Percentiles rank a stretch among this genome's conserved stretches.
These are phyloP conservation scores for Leucozona laternaria DNA, from an alignment of 2,888 invertebrate genomes.

Conservation along the genomic window DNA sequence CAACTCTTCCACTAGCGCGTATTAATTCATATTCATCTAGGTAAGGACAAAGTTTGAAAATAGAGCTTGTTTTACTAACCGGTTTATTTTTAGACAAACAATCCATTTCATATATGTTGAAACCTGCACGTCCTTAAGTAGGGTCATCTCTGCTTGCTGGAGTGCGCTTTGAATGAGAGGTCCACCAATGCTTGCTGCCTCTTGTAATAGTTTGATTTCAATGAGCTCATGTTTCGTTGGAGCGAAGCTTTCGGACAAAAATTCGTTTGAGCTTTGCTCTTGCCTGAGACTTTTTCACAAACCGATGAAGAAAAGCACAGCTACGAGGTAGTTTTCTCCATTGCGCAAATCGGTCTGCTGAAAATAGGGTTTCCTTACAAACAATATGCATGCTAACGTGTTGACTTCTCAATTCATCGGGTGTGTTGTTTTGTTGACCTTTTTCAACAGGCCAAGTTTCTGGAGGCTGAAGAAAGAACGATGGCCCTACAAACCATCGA, in stretches of 20 bases:
- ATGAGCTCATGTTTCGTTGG: not conserved
- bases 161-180: not conserved
- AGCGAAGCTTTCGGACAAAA: not conserved
- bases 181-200: not conserved
- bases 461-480: not conserved
- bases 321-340: too few relatives aligned
- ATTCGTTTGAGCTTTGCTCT: not conserved
- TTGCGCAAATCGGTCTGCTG: not conserved
- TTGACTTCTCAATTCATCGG: not conserved
- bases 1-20: conserved; percentile 22
- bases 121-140: conserved; percentile 1
- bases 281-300: not conserved
- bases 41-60: conserved; percentile 19
- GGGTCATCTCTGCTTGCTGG: conserved; percentile 5
- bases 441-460: conserved; percentile 22
- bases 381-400: not conserved
- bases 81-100: not conserved
- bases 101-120: not conserved
- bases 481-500: not conserved
- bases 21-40: conserved; percentile 21
- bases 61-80: conserved; percentile 31
- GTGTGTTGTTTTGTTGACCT: not conserved
- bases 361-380: not conserved
- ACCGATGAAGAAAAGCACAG: conserved; percentile 5
- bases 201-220: not conserved